Conservation (phyloP, 37 sponge, comb jelly and placozoan genomes). For the Crambe crambe region DNA sequence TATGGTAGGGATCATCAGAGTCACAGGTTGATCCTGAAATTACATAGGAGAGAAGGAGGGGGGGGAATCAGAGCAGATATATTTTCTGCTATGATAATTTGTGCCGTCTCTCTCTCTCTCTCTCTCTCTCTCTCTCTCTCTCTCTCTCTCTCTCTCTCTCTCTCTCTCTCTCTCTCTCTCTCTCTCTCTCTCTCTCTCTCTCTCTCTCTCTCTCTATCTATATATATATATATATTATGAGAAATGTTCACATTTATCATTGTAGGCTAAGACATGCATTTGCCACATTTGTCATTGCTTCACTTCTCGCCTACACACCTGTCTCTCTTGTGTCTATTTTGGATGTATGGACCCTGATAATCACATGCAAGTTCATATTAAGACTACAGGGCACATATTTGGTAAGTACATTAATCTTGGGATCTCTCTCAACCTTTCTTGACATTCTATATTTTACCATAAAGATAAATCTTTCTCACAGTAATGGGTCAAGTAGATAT, state of each 20-base stretch:
- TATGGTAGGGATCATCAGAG: no score
- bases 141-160: background rate
- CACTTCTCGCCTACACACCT: slow-evolving; percentile 68
- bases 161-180: background rate
- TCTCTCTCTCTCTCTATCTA: no score
- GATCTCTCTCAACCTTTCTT: no score
- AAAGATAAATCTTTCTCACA: no score
- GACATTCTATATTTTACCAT: no score
- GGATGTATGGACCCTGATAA: slow-evolving; percentile 82
- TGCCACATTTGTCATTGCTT: slow-evolving; percentile 73
- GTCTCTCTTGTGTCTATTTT: slow-evolving; percentile 89
- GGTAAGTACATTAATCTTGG: no score
- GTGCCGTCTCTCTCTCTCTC: no score
- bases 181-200: background rate
- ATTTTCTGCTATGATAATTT: no score
- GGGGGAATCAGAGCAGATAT: no score
- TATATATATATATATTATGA: background rate
- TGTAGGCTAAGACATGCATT: slow-evolving; percentile 64
- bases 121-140: background rate
- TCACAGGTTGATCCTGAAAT: no score
- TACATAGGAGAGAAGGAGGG: no score
- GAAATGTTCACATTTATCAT: background rate
- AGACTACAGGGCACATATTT: slow-evolving; percentile 61
- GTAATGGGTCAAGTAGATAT: no score
- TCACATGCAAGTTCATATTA: slow-evolving; percentile 67